Evolutionary conservation across 2,113 vertebrate species (phyloP).

Genomic region (Helogale parvula): DNA sequence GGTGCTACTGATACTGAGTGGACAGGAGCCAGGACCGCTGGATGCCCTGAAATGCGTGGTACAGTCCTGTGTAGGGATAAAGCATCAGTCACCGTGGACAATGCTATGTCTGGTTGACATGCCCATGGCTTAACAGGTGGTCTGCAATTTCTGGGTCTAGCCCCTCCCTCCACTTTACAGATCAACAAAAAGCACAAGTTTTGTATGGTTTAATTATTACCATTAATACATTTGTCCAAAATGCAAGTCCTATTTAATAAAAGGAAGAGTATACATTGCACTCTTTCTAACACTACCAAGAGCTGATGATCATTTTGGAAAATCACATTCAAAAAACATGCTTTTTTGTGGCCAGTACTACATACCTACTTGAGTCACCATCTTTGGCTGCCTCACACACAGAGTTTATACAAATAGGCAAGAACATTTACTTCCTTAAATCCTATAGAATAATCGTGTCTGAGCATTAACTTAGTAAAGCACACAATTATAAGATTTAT

Average conservation of each 20-base stretch:
- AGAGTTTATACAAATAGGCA: neutral
- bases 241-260: neutral
- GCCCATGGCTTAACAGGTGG: neutral
- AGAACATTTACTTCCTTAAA: neutral
- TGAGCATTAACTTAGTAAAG: neutral
- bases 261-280: neutral
- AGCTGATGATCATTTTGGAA: neutral
- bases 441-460: neutral
- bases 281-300: neutral
- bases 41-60: neutral
- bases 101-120: neutral
- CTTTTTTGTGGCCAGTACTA: neutral
- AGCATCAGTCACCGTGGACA: neutral
- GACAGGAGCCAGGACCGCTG: neutral
- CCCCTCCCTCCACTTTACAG: neutral
- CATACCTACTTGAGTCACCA: accelerated
- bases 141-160: neutral
- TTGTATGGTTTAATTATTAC: too few relatives aligned
- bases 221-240: neutral
- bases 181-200: neutral
- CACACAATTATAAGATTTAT: neutral
- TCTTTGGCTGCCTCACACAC: neutral
- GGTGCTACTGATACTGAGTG: accelerated
- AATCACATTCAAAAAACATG: neutral
- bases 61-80: neutral